These are phyloP conservation scores for Autographa pulchrina DNA, from an alignment of 2,888 invertebrate species.

Conservation along the genomic window DNA sequence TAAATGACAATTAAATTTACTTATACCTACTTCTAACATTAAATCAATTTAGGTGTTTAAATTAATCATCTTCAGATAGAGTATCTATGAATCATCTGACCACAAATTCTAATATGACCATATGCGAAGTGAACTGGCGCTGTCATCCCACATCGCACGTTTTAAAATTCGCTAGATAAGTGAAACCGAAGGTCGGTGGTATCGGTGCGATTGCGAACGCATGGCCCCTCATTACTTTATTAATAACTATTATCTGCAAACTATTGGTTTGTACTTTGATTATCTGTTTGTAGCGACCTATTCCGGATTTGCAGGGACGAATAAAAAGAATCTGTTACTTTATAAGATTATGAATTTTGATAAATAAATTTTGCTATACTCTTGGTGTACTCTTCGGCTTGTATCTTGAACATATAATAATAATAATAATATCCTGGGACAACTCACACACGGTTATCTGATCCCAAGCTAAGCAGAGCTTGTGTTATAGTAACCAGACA, in stretches of 20 bases:
- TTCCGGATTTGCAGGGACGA: slow-evolving; percentile 23
- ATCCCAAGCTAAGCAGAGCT: too few species aligned
- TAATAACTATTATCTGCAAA: slow-evolving; percentile 42
- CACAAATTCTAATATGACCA: neutral
- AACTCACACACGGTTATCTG: too few species aligned
- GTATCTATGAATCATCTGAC: neutral
- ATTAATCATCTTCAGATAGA: neutral
- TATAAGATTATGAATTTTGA: too few species aligned
- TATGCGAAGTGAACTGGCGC: neutral
- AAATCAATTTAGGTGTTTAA: neutral
- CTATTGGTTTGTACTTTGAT: slow-evolving; percentile 29
- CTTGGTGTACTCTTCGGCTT: too few species aligned
- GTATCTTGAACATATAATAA: too few species aligned
- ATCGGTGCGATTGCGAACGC: slow-evolving; percentile 32
- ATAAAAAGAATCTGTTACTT: slow-evolving; percentile 27
- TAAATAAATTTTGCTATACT: too few species aligned
- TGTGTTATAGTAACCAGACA: too few species aligned
- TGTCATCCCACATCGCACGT: slow-evolving; percentile 14
- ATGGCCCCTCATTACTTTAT: slow-evolving; percentile 43
- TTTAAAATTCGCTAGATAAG: slow-evolving; percentile 53
- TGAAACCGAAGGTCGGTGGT: slow-evolving; percentile 49
- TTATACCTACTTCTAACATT: too few species aligned
- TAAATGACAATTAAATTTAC: too few species aligned
- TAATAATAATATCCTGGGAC: too few species aligned
- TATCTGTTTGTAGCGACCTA: slow-evolving; percentile 30